These are phyloP conservation scores for Platycheirus albimanus DNA, from an alignment of 2,888 invertebrate genomes.

Conservation along the genomic window DNA sequence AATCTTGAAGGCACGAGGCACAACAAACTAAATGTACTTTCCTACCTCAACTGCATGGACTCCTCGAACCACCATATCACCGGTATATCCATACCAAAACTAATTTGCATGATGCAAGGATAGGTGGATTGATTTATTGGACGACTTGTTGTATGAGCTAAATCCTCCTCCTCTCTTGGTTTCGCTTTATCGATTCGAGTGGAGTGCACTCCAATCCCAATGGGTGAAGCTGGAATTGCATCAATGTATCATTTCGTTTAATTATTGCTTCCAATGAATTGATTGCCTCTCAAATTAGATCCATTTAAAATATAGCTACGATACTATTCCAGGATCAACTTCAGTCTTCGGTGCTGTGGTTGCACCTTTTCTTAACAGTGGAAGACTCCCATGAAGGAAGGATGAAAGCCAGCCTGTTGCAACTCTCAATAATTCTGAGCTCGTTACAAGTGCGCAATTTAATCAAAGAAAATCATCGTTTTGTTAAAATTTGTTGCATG, in stretches of 20 bases:
- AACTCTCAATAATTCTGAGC: not conserved
- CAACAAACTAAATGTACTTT: not conserved
- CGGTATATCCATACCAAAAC: slow-evolving; percentile 60
- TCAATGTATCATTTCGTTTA: slow-evolving; percentile 74
- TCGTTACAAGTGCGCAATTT: slow-evolving; percentile 71
- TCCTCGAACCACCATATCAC: slow-evolving; percentile 39
- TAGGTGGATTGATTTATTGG: slow-evolving; percentile 73
- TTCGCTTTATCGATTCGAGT: not conserved
- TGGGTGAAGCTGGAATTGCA: slow-evolving; percentile 59
- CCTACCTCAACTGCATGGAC: not conserved
- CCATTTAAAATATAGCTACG: slow-evolving; percentile 71
- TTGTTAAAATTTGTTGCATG: slow-evolving; percentile 50
- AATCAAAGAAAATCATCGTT: slow-evolving; percentile 67
- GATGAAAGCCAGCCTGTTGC: slow-evolving; percentile 24
- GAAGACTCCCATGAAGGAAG: slow-evolving; percentile 16
- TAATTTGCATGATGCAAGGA: slow-evolving; percentile 74
- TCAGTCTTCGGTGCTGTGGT: slow-evolving; percentile 13
- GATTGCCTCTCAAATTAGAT: slow-evolving; percentile 74
- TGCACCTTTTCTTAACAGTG: slow-evolving; percentile 59
- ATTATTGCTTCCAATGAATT: slow-evolving; percentile 73
- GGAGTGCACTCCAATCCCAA: slow-evolving; percentile 4
- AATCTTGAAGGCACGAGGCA: not conserved
- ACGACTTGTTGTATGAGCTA: slow-evolving; percentile 67
- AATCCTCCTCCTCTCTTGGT: slow-evolving; percentile 15
- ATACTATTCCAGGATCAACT: slow-evolving; percentile 18